A percentile compares a stretch with the other conserved stretches of the same genome.
Evolutionary conservation across 2,113 vertebrate species (phyloP).

Genomic region (Nibea coibor): DNA sequence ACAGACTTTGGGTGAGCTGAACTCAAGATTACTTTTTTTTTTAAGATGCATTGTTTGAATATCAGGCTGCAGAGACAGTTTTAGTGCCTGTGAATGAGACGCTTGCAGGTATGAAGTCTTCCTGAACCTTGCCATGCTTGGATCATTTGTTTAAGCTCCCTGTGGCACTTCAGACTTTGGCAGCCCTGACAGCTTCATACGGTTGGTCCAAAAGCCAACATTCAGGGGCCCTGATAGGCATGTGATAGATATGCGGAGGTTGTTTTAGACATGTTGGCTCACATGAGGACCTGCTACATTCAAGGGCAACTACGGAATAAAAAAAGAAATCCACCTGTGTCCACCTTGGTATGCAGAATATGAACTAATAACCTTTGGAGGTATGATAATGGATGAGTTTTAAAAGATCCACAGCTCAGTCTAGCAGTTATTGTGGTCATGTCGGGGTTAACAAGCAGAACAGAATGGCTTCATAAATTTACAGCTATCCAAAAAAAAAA

Average conservation of each 20-base stretch:
- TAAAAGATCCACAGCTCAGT: constrained; percentile 15
- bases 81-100: constrained; percentile 17
- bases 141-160: constrained; percentile 67
- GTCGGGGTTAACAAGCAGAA: constrained; percentile 43
- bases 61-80: constrained; percentile 29
- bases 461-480: constrained; percentile 27
- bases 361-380: constrained; percentile 44
- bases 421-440: constrained; percentile 40
- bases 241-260: constrained; percentile 52
- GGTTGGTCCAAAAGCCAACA: neutral
- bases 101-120: constrained; percentile 50
- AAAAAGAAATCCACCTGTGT: constrained; percentile 3
- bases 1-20: neutral
- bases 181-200: constrained; percentile 49
- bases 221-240: constrained; percentile 39
- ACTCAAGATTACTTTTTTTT: neutral
- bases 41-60: neutral
- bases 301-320: neutral
- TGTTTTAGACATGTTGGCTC: constrained; percentile 58
- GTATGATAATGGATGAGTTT: constrained; percentile 32
- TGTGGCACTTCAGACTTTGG: constrained; percentile 54
- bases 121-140: constrained; percentile 49
- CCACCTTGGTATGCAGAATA: constrained; percentile 41
- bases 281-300: constrained; percentile 35
- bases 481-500: neutral